Percentiles rank a stretch among this genome's conserved stretches.
Conservation (phyloP, 2,888 invertebrate genomes). For the Leucozona laternaria region DNA sequence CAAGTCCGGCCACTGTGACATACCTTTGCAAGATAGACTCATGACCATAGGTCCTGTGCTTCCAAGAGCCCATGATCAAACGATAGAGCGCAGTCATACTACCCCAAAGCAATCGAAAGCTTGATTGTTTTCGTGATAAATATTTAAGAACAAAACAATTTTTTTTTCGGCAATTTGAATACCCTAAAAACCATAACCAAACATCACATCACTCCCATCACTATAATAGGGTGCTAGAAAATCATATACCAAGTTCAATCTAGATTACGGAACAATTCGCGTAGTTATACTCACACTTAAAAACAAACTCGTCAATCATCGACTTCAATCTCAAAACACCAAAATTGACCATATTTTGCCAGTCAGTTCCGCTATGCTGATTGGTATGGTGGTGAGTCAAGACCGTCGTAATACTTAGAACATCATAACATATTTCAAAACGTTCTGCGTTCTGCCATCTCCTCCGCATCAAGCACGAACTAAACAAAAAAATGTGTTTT, state of each 20-base stretch:
- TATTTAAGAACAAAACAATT: background rate
- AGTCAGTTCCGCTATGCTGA: slow-evolving; percentile 8
- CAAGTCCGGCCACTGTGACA: too few species aligned
- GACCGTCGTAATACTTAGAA: background rate
- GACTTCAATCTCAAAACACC: slow-evolving; percentile 5
- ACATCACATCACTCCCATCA: background rate
- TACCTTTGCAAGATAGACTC: too few species aligned
- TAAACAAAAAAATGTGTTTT: slow-evolving; percentile 11
- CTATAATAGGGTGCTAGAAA: slow-evolving; percentile 14
- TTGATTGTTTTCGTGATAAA: background rate
- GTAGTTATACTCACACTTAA: background rate
- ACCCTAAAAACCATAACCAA: background rate
- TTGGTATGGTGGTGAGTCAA: slow-evolving; percentile 1
- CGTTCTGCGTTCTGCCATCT: slow-evolving; percentile 19
- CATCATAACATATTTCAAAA: slow-evolving; percentile 14
- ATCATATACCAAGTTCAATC: background rate
- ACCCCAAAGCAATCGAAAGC: background rate
- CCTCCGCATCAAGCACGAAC: slow-evolving; percentile 17
- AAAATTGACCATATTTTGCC: slow-evolving; percentile 18
- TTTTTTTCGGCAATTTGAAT: background rate
- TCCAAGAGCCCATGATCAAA: too few species aligned
- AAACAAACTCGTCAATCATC: slow-evolving; percentile 14
- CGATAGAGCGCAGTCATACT: too few species aligned
- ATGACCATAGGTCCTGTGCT: too few species aligned
- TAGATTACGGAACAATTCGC: background rate